Evolutionary conservation across 1,140 invertebrate species (phyloP).

Genomic region (Nebria ingens): DNA sequence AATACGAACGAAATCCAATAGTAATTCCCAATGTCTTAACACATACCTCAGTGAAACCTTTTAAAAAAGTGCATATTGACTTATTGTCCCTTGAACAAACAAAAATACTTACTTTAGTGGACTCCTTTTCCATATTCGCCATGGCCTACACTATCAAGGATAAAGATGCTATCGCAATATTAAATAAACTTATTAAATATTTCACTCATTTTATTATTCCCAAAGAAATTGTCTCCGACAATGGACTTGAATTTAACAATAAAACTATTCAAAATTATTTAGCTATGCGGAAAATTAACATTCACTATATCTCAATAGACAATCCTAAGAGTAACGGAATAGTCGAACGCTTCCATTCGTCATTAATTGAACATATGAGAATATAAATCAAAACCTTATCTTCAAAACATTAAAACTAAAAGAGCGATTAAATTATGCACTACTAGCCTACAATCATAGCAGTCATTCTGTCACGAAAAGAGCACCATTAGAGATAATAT

Average conservation of each 20-base stretch:
- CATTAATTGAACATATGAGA: background rate
- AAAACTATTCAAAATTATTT: background rate
- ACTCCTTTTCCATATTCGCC: too few relatives aligned
- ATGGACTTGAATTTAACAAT: background rate
- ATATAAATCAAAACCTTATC: background rate
- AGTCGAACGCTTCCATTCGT: background rate
- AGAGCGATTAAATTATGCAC: background rate
- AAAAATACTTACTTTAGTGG: background rate
- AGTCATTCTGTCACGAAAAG: background rate
- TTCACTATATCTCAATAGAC: background rate
- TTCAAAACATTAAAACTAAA: background rate
- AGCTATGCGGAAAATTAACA: background rate
- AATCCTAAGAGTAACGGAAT: background rate
- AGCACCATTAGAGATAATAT: background rate
- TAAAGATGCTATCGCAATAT: background rate
- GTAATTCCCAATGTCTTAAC: background rate
- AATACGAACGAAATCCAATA: background rate
- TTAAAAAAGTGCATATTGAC: background rate
- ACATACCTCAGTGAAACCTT: background rate
- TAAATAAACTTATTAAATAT: background rate
- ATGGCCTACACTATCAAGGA: too few relatives aligned
- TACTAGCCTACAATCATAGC: background rate
- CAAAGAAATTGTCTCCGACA: background rate
- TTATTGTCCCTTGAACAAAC: background rate
- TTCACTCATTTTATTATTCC: background rate